A percentile compares a stretch with the other conserved stretches of the same genome.
phyloP scores from a whole-genome alignment of 2,797 vertebrate genomes.

The Pipistrellus pygmaeus region DNA sequence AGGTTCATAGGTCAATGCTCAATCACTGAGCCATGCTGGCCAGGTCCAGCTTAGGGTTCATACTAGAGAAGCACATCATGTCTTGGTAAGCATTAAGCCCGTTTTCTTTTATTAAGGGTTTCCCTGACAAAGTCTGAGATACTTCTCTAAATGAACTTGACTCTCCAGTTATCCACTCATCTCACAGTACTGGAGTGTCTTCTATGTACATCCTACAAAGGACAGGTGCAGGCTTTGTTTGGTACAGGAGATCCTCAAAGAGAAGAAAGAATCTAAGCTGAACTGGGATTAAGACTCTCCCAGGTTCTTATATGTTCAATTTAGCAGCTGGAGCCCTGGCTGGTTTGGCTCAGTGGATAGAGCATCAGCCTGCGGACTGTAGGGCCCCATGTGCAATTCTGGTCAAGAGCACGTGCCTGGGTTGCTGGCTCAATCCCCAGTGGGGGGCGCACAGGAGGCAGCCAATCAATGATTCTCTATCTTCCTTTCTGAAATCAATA shows the following conservation, averaged over 20 bases:
- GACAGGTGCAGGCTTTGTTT: not conserved
- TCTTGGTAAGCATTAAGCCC: constrained; percentile 2
- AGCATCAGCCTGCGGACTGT: too few species aligned
- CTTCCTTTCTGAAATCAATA: too few species aligned
- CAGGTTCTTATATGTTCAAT: not conserved
- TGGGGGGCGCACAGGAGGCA: too few species aligned
- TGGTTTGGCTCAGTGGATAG: too few species aligned
- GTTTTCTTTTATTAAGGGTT: not conserved
- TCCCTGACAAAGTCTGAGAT: constrained; percentile 4
- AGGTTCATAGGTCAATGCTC: too few species aligned
- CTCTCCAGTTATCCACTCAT: not conserved
- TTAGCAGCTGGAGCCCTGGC: not conserved
- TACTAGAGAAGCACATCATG: not conserved
- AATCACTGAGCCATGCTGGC: too few species aligned
- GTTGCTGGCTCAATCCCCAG: too few species aligned
- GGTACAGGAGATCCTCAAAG: not conserved
- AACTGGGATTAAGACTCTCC: not conserved
- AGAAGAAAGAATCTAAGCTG: not conserved
- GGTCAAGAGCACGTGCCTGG: too few species aligned
- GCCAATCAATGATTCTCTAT: too few species aligned
- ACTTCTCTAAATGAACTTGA: not conserved
- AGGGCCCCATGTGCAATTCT: too few species aligned
- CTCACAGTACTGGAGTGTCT: not conserved
- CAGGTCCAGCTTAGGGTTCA: not conserved
- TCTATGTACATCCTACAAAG: not conserved